Evolutionary conservation across 1,140 invertebrate species (phyloP).

Genomic region (Drosophila serrata): DNA sequence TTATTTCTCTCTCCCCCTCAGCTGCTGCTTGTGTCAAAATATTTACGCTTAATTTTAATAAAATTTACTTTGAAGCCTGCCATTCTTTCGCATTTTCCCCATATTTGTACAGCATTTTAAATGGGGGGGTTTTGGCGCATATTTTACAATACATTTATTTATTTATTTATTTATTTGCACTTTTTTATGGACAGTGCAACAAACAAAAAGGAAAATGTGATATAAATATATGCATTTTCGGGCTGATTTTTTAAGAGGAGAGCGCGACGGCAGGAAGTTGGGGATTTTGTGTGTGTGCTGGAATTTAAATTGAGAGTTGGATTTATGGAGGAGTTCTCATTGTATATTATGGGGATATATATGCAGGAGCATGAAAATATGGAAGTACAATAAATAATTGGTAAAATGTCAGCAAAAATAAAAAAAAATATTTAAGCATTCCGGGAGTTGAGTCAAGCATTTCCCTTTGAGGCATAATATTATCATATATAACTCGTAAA

Average conservation of each 20-base stretch:
- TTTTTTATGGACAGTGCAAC: conserved; percentile 30
- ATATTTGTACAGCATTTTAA: conserved; percentile 73
- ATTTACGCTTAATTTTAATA: conserved; percentile 81
- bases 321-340: conserved; percentile 43
- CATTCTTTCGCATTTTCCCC: conserved; percentile 12
- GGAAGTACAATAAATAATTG: conserved; percentile 37
- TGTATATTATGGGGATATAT: conserved; percentile 23
- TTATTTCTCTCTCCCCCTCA: conserved; percentile 3
- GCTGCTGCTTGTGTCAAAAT: conserved; percentile 67
- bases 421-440: conserved; percentile 4
- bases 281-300: conserved; percentile 20
- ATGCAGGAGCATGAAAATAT: conserved; percentile 9
- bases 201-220: conserved; percentile 6
- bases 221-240: conserved; percentile 42
- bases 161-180: conserved; percentile 45
- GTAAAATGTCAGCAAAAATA: not conserved
- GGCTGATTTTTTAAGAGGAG: conserved; percentile 21
- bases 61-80: conserved; percentile 71
- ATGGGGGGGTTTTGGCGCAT: conserved; percentile 57
- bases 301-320: conserved; percentile 39
- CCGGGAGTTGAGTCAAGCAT: conserved; percentile 3
- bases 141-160: conserved; percentile 75
- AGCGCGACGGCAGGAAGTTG: conserved; percentile 24
- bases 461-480: not conserved
- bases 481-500: not conserved